phyloP scores from a whole-genome alignment of 2,797 vertebrate species.

The Hirundo rustica region DNA sequence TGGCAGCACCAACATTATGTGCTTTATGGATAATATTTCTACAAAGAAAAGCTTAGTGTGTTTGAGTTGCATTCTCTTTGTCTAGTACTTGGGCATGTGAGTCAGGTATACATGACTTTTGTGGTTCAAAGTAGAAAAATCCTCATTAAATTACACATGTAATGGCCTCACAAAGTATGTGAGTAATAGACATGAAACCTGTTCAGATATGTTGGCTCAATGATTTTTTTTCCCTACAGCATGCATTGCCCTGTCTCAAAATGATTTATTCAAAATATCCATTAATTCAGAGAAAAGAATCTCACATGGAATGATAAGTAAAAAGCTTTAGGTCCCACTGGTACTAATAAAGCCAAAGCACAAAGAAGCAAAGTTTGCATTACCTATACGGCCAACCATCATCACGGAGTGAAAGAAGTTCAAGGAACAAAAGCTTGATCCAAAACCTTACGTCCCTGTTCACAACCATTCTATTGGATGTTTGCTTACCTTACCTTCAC shows the following conservation, averaged over 20 bases:
- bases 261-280: constrained; percentile 45
- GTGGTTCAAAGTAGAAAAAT: constrained; percentile 12
- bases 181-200: not conserved
- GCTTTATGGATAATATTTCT: not conserved
- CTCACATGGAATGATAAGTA: not conserved
- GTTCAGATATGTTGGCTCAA: not conserved
- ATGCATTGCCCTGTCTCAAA: not conserved
- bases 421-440: not conserved
- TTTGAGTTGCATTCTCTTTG: not conserved
- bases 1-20: not conserved
- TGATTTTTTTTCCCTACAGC: not conserved
- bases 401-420: not conserved
- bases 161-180: not conserved
- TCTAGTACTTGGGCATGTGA: not conserved
- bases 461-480: not conserved
- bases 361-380: not conserved
- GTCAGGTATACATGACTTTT: not conserved
- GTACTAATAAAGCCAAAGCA: constrained; percentile 19
- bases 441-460: not conserved
- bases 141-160: not conserved
- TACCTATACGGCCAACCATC: not conserved
- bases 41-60: not conserved
- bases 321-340: not conserved
- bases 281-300: constrained; percentile 29
- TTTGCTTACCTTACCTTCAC: not conserved